A percentile compares a stretch with the other conserved stretches of the same genome.
Conservation (phyloP, 2,113 vertebrate species). For the Pangasianodon gigas region DNA sequence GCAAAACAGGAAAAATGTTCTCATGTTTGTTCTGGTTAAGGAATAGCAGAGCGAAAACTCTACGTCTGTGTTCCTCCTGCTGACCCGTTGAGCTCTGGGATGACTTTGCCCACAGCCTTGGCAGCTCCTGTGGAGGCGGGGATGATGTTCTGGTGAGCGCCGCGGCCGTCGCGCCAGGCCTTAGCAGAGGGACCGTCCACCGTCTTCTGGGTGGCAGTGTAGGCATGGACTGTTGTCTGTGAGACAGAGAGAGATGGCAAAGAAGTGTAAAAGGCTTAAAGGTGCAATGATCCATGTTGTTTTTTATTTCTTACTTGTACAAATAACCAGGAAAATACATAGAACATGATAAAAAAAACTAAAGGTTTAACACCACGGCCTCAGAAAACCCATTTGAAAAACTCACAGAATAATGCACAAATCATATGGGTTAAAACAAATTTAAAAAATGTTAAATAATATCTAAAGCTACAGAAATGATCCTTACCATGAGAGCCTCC, state of each 20-base stretch:
- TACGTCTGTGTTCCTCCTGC: background rate
- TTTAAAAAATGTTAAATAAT: background rate
- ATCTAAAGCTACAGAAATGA: background rate
- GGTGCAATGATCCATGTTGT: background rate
- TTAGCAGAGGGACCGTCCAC: conserved; percentile 86
- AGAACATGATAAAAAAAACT: background rate
- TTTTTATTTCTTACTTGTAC: background rate
- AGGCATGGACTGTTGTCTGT: conserved; percentile 90
- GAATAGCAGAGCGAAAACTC: background rate
- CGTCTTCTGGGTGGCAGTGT: conserved; percentile 90
- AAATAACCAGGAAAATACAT: background rate
- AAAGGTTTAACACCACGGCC: background rate
- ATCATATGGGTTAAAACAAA: background rate
- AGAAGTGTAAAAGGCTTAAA: background rate
- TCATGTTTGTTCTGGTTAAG: background rate
- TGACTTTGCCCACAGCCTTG: conserved; percentile 87
- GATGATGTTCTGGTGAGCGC: conserved; percentile 87
- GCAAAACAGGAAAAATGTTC: background rate
- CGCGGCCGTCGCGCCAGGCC: conserved; percentile 84
- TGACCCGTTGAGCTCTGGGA: conserved; percentile 87
- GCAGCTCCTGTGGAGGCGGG: conserved; percentile 87
- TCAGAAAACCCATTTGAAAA: background rate
- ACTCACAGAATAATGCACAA: background rate
- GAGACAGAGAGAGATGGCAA: background rate
- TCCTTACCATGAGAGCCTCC: conserved; percentile 86